phyloP scores from a whole-genome alignment of 1,140 invertebrate species.

The Choristoneura fumiferana region DNA sequence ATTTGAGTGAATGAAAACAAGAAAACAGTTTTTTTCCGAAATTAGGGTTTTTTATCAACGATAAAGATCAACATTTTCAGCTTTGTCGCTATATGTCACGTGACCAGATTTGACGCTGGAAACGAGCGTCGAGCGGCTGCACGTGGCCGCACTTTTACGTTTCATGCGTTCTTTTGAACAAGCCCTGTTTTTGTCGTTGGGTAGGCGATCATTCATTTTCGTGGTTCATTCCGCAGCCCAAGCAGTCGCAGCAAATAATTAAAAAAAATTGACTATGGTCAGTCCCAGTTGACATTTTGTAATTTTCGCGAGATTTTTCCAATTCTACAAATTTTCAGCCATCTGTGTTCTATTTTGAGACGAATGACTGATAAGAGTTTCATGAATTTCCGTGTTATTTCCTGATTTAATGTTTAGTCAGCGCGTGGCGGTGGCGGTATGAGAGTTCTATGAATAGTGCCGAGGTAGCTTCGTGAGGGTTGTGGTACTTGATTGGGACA shows the following conservation, averaged over 20 bases:
- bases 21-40: too few species aligned
- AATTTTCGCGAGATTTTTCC: constrained; percentile 45
- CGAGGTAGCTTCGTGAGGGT: constrained; percentile 38
- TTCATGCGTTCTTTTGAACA: neutral
- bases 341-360: constrained; percentile 66
- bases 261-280: constrained; percentile 29
- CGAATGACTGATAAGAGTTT: constrained; percentile 59
- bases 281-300: constrained; percentile 32
- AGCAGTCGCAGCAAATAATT: constrained; percentile 5
- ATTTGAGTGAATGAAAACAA: too few species aligned
- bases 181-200: neutral
- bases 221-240: constrained; percentile 3
- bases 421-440: constrained; percentile 35
- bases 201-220: constrained; percentile 2
- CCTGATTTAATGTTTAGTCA: constrained; percentile 40
- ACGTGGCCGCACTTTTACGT: too few species aligned
- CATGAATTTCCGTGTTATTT: constrained; percentile 39
- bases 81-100: too few species aligned
- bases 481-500: constrained; percentile 25
- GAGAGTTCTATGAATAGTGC: constrained; percentile 52
- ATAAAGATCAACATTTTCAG: too few species aligned
- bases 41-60: too few species aligned
- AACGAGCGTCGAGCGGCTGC: too few species aligned
- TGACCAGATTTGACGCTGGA: too few species aligned
- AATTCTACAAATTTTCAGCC: constrained; percentile 45